These are phyloP conservation scores for Sarcophaga peregrina DNA, from an alignment of 1,140 invertebrate genomes.

Conservation along the genomic window DNA sequence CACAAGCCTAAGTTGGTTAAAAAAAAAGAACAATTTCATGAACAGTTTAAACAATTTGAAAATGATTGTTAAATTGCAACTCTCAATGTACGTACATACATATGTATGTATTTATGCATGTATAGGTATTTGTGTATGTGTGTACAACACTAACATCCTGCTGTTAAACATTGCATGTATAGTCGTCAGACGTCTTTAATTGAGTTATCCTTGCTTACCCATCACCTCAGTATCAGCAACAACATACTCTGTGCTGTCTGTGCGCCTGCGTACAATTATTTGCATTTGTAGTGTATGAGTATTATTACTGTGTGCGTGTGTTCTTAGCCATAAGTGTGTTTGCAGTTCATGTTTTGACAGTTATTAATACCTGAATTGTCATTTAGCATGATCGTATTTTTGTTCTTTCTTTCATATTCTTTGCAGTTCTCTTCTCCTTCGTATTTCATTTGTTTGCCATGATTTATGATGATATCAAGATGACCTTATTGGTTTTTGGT, in stretches of 20 bases:
- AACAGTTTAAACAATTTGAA: conserved; percentile 29
- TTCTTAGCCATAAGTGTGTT: conserved; percentile 6
- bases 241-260: background rate
- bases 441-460: conserved; percentile 6
- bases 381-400: conserved; percentile 29
- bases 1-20: background rate
- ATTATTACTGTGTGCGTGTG: background rate
- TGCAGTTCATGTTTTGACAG: conserved; percentile 35
- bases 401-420: background rate
- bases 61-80: background rate
- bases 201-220: conserved; percentile 27
- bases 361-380: conserved; percentile 38
- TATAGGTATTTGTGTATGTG: background rate
- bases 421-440: background rate
- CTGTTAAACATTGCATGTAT: conserved; percentile 36
- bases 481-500: conserved; percentile 28
- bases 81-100: too few species aligned
- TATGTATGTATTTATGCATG: background rate
- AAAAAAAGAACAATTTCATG: background rate
- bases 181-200: conserved; percentile 31
- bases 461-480: conserved; percentile 34
- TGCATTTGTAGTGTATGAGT: too few species aligned
- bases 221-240: background rate
- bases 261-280: background rate
- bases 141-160: conserved; percentile 1